Conservation (phyloP, 2,797 vertebrate genomes). For the Petrocephalus schoutedeni region DNA sequence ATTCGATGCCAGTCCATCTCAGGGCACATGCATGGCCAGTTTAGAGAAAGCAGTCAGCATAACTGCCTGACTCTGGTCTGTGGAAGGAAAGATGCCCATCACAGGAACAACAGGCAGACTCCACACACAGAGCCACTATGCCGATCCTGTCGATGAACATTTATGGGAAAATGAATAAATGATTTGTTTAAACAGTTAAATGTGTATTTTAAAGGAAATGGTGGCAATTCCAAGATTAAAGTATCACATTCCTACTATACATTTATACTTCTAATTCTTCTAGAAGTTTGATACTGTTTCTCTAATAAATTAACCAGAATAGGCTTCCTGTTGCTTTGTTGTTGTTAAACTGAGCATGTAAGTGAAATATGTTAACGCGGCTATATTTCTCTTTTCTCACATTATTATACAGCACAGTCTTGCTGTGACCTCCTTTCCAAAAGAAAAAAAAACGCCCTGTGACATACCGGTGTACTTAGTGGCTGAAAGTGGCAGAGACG, state of each 20-base stretch:
- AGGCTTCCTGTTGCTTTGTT: neutral
- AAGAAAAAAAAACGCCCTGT: neutral
- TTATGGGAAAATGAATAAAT: neutral
- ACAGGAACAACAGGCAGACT: neutral
- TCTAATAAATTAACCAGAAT: neutral
- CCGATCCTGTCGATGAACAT: neutral
- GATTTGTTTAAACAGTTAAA: neutral
- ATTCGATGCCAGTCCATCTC: neutral
- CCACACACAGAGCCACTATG: neutral
- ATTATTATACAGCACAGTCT: neutral
- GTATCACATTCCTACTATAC: neutral
- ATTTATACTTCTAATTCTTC: neutral
- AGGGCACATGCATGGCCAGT: neutral
- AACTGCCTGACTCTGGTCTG: neutral
- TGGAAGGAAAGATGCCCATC: neutral
- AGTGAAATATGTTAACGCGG: neutral
- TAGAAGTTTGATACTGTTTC: neutral
- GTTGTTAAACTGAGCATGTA: neutral
- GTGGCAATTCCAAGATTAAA: neutral
- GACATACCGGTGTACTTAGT: slow-evolving; percentile 23
- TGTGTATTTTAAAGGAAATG: neutral
- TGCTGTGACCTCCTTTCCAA: neutral
- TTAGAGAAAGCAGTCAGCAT: neutral
- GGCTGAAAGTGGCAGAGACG: slow-evolving; percentile 37
- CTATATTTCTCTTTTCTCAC: neutral